Conservation (phyloP, 2,797 vertebrate species). For the Pipistrellus kuhlii region DNA sequence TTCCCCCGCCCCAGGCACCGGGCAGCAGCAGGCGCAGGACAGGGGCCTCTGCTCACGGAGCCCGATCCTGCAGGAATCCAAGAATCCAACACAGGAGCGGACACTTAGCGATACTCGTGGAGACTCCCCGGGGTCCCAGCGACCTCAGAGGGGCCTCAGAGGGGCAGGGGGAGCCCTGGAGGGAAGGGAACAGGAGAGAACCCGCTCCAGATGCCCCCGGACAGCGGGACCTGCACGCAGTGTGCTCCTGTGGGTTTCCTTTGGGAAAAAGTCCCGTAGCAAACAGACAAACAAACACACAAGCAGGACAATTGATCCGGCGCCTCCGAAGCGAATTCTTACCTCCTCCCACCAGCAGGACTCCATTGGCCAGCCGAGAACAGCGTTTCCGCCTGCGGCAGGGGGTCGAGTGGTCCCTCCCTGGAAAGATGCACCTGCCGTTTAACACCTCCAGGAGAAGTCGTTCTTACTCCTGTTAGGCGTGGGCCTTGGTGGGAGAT, state of each 20-base stretch:
- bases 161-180: neutral
- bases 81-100: too few species aligned
- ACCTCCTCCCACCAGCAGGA: neutral
- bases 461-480: neutral
- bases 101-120: neutral
- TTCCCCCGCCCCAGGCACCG: too few species aligned
- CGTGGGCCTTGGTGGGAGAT: neutral
- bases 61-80: too few species aligned
- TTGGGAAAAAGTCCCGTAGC: neutral
- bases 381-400: neutral
- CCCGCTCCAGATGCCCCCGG: neutral
- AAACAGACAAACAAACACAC: neutral
- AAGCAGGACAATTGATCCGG: neutral
- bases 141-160: neutral
- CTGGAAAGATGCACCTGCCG: neutral
- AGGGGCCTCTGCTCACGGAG: neutral
- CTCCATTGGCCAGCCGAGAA: neutral
- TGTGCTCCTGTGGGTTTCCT: rapidly evolving
- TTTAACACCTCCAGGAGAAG: neutral
- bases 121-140: rapidly evolving
- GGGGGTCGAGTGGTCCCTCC: neutral
- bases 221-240: neutral
- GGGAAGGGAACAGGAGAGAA: neutral
- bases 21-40: neutral
- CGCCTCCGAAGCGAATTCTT: rapidly evolving